Base-by-base conservation (phyloP, 2,113 vertebrate species). In the Cricetomys ansorgei region DNA sequence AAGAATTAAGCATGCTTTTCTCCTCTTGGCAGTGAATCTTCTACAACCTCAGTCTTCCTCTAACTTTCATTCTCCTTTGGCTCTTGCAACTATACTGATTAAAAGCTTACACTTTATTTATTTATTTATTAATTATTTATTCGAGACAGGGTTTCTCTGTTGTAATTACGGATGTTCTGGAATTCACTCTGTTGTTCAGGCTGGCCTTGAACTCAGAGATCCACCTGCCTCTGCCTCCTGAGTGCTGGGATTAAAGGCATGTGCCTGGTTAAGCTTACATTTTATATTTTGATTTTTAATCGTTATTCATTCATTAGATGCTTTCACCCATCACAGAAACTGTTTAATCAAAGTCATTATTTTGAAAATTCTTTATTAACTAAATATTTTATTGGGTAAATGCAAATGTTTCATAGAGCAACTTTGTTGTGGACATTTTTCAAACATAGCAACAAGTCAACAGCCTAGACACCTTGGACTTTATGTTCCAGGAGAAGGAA, bases 301-400 rank as follows among this genome's bases (percentile, higher is more conserved):
- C n/a, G n/a, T 62, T 37, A 77, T 23, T 94, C 13, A 53, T 85
- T 90, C 67, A 75, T 96, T 76, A 64, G n/a, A 37, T 93, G 5
- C 31, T 77, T 69, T 50, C 19, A 86, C n/a, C 23, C n/a, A 40
- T 7, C 19, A 72, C n/a, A 92, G 76, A 94, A 94, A 88, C 27
- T 79, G 15, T 91, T 92, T 15, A 7, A 89, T 92, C 13, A 88
- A 72, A 79, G 53, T 73, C 37, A 55, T 94, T 94, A 89, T 96
- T 93, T 94, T 88, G 64, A 88, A 94, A 95, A 55, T 91, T 37
- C 79, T 73, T 89, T 93, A 27, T 83, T 92, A 65, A 70, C 34
- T 57, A 69, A 45, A 17, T 77, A 59, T 87, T 85, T 88, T 87
- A 37, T 81, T 92, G 79, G 81, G 21, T 80, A 59, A 59, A 59